These are phyloP conservation scores for Anarhynchus alexandrinus DNA, from an alignment of 2,113 vertebrate species.

Conservation along the genomic window DNA sequence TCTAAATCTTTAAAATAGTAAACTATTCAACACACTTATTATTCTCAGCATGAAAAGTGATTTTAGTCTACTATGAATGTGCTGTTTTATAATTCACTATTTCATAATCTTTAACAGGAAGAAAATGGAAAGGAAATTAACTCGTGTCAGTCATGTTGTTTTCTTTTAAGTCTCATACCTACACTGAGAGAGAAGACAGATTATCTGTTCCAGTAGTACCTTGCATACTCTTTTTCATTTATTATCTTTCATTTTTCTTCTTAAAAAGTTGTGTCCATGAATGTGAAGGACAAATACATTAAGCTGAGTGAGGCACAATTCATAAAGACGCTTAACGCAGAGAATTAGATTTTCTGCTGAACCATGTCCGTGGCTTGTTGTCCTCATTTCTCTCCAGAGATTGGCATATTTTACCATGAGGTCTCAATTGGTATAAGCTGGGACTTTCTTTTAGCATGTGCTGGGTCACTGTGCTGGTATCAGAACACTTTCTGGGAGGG, in stretches of 20 bases:
- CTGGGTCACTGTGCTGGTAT: neutral
- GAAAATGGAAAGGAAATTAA: slow-evolving; percentile 17
- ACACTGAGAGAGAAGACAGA: neutral
- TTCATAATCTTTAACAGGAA: neutral
- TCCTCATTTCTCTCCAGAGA: neutral
- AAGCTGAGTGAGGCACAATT: neutral
- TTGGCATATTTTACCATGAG: neutral
- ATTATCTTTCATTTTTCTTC: neutral
- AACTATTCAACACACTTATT: neutral
- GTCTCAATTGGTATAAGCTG: neutral
- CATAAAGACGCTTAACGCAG: neutral
- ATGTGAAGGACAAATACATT: slow-evolving; percentile 15
- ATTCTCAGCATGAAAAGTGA: neutral
- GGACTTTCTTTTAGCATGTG: neutral
- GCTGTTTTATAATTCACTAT: neutral
- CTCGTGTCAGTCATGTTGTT: neutral
- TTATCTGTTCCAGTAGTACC: neutral
- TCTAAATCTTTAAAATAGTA: slow-evolving; percentile 12
- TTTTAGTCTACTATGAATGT: neutral
- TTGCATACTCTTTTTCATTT: neutral
- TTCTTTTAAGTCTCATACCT: neutral
- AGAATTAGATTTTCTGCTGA: slow-evolving; percentile 42
- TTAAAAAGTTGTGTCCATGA: neutral
- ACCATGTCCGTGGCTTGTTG: neutral
- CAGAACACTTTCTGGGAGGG: neutral